Base-by-base conservation (phyloP, 2,797 vertebrate species). In the Hafferia zeledoni region DNA sequence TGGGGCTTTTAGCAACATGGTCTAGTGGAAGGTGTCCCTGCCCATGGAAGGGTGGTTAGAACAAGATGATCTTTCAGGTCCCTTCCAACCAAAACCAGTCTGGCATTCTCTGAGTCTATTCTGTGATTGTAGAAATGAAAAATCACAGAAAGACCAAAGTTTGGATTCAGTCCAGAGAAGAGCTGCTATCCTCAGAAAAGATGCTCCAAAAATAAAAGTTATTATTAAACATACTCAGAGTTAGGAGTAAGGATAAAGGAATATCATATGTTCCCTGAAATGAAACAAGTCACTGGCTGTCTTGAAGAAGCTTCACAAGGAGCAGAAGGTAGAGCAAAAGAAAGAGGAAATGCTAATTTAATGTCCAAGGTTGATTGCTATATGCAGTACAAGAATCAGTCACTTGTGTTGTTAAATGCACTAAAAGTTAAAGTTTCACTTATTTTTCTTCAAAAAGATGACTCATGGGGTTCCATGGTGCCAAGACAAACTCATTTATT, bases 401-500 rank as follows among this genome's bases (percentile, higher is more conserved):
- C 47, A 55, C 46, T 88, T 57, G n/a, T 2, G 3, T 17, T 95
- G 69, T 76, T 90, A 80, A 92, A 69, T 4, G 39, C 9, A 5
- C 13, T 79, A 10, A 30, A 93, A 76, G 72, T 71, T 83, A 56
- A 75, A 39, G 37, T 82, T 84, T 72, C 8, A 3, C 25, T 92
- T 64, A 59, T 95, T 93, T 88, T 78, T 41, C 47, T 77, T 68
- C 19, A 14, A 22, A 89, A 95, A 89, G 46, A 83, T 94, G 91
- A 94, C 93, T 95, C 88, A 80, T 82, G 46, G 70, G 84, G 63
- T 25, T 94, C 50, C 76, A 55, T 0, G 0, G 27, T 80, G 83
- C 94, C 82, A 95, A 96, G 84, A 94, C 67, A 94, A 97, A 88
- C 61, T 89, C 64, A 5, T 90, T 90, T 74, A 65, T 88, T 80